phyloP scores from a whole-genome alignment of 2,797 vertebrate species.

The Phyllotis vaccarum region DNA sequence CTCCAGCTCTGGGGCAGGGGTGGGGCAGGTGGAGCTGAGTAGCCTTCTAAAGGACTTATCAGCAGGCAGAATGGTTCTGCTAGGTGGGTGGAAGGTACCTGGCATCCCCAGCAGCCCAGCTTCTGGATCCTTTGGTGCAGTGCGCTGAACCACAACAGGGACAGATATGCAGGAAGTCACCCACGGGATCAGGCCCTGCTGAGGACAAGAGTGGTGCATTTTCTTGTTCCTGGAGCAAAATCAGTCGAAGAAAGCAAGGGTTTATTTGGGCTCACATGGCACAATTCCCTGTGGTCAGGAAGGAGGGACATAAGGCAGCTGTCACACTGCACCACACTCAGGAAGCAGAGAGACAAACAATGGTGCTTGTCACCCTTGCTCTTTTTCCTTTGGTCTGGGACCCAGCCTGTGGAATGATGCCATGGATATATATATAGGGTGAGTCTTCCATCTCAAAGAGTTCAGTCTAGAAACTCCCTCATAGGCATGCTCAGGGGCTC shows the following conservation, averaged over 20 bases:
- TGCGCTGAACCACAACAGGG: neutral
- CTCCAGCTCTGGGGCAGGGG: neutral
- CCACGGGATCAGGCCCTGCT: neutral
- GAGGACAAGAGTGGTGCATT: no score
- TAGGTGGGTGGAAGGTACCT: neutral
- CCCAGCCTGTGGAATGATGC: neutral
- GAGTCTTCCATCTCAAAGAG: neutral
- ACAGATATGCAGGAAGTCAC: neutral
- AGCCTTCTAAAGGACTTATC: neutral
- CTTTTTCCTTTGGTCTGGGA: neutral
- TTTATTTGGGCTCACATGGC: neutral
- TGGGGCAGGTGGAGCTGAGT: neutral
- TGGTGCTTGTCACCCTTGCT: fast-evolving
- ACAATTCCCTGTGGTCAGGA: no score
- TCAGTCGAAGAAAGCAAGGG: neutral
- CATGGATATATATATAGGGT: neutral
- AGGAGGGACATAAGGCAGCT: neutral
- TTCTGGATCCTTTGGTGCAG: neutral
- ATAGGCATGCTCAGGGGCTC: neutral
- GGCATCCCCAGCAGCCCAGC: neutral
- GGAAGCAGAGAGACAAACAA: neutral
- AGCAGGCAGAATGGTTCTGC: neutral
- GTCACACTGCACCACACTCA: neutral
- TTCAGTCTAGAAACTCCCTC: neutral
- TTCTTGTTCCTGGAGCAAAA: neutral